Conservation (phyloP, 2,797 vertebrate species). For the Oreochromis grahami region DNA sequence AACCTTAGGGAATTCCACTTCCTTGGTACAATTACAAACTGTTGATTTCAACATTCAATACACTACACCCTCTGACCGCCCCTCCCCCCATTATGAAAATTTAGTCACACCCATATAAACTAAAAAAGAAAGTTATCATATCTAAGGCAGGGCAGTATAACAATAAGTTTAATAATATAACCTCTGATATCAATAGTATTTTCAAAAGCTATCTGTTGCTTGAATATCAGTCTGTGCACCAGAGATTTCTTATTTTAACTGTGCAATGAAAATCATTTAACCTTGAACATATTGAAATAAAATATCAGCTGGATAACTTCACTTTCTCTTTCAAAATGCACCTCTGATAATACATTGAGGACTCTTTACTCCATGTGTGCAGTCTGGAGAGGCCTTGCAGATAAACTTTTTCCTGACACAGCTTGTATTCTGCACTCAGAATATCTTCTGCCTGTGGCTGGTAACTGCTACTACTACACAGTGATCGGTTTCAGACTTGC, state of each 20-base stretch:
- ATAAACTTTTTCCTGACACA: neutral
- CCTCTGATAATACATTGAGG: neutral
- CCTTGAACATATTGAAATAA: neutral
- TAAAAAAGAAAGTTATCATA: neutral
- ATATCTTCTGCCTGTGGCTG: conserved; percentile 1
- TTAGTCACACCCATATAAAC: neutral
- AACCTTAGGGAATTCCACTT: neutral
- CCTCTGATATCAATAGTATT: neutral
- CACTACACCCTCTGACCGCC: neutral
- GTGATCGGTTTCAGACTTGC: conserved; percentile 1
- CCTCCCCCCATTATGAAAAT: neutral
- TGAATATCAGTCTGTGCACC: neutral
- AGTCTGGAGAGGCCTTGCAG: neutral
- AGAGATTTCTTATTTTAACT: neutral
- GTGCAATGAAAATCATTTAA: neutral
- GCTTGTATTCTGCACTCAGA: conserved; percentile 8
- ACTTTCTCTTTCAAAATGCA: neutral
- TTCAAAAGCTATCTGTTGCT: neutral
- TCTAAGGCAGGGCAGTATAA: neutral
- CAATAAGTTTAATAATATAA: neutral
- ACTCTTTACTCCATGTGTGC: neutral
- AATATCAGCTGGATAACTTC: neutral
- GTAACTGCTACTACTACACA: neutral
- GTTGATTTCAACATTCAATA: neutral
- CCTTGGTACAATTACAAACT: neutral